Evolutionary conservation across 1,140 invertebrate species (phyloP).

Genomic region (Drosophila lini): DNA sequence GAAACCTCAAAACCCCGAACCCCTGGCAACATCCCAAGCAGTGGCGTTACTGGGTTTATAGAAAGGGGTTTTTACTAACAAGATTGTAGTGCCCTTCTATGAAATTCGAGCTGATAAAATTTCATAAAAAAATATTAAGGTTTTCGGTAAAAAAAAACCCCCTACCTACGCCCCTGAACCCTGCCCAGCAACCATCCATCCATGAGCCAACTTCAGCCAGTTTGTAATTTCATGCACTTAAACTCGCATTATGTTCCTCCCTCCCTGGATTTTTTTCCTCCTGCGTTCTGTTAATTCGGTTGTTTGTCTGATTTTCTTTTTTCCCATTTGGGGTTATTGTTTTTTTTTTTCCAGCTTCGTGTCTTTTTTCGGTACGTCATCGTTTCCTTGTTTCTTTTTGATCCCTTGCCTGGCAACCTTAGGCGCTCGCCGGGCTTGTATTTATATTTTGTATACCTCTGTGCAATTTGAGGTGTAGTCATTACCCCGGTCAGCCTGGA

Average conservation of each 20-base stretch:
- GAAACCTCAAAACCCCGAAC: conserved; percentile 16
- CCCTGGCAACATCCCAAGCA: conserved; percentile 17
- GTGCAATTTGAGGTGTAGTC: conserved; percentile 75
- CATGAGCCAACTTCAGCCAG: conserved; percentile 34
- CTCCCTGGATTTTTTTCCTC: conserved; percentile 27
- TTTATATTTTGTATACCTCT: conserved; percentile 41
- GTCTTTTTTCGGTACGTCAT: conserved; percentile 65
- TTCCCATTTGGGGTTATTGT: conserved; percentile 50
- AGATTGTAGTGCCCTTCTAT: not conserved
- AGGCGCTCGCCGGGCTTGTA: conserved; percentile 52
- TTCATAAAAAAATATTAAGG: not conserved
- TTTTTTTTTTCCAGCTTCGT: conserved; percentile 26
- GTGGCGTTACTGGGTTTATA: not conserved
- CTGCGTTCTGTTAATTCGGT: conserved; percentile 72
- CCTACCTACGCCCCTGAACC: conserved; percentile 32
- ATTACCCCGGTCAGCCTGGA: conserved; percentile 38
- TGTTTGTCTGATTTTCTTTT: conserved; percentile 70
- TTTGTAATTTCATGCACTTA: conserved; percentile 82
- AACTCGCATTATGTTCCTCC: conserved; percentile 74
- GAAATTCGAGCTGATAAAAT: not conserved
- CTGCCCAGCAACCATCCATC: conserved; percentile 7
- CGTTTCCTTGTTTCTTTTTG: conserved; percentile 59
- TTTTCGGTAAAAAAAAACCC: not conserved
- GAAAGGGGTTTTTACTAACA: not conserved
- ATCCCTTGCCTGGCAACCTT: conserved; percentile 52